A percentile compares a stretch with the other conserved stretches of the same genome.
Conservation (phyloP, 2,113 vertebrate species). For the Edolisoma coerulescens region DNA sequence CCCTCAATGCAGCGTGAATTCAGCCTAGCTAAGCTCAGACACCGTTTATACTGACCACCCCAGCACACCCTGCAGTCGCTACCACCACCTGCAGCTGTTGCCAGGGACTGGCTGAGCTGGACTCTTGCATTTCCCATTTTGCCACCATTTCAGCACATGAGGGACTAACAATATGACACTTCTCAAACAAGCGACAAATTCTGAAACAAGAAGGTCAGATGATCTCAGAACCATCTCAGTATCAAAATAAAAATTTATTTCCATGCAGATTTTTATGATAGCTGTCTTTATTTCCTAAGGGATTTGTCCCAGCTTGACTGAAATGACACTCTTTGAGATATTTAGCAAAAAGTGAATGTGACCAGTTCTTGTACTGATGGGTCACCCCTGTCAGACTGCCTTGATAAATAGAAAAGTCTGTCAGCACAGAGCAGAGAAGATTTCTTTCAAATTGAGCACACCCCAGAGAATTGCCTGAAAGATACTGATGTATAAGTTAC, state of each 20-base stretch:
- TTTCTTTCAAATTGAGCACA: constrained; percentile 8
- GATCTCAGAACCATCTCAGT: not conserved
- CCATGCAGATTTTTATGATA: not conserved
- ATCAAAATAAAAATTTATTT: not conserved
- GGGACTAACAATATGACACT: not conserved
- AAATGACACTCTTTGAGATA: not conserved
- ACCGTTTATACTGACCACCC: fast-evolving
- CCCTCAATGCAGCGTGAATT: not conserved
- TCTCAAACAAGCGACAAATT: not conserved
- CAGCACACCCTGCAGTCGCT: not conserved
- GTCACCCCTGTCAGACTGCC: constrained; percentile 18
- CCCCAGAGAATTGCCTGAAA: not conserved
- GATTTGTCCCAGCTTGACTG: not conserved
- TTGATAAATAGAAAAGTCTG: constrained; percentile 30
- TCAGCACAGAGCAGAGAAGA: constrained; percentile 23
- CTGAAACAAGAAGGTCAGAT: not conserved
- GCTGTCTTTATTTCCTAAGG: not conserved
- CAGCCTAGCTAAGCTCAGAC: not conserved
- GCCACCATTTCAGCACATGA: not conserved
- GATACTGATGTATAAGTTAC: not conserved
- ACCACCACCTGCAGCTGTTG: not conserved
- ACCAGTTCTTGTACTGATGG: constrained; percentile 21
- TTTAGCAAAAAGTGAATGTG: constrained; percentile 30
- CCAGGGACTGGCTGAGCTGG: not conserved
- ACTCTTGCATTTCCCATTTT: not conserved